Evolutionary conservation across 2,888 invertebrate species (phyloP).

Genomic region (Tinea trinotella): DNA sequence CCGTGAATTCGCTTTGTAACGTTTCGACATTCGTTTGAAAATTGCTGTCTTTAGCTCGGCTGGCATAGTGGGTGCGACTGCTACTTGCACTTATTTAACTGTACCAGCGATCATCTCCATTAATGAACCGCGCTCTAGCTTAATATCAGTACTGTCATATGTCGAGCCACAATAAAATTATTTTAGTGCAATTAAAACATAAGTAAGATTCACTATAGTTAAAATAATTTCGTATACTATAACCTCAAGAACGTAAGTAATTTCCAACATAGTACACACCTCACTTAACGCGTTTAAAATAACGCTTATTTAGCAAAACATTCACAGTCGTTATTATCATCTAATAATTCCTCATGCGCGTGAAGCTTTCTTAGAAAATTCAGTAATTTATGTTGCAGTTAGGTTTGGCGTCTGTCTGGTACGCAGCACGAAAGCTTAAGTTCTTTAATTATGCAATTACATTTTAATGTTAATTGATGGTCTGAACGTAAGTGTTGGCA

Average conservation of each 20-base stretch:
- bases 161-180: too few relatives aligned
- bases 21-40: too few relatives aligned
- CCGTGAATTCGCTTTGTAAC: too few relatives aligned
- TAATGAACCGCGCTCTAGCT: too few relatives aligned
- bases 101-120: too few relatives aligned
- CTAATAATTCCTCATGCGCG: background rate
- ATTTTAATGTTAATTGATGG: constrained; percentile 26
- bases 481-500: too few relatives aligned
- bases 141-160: too few relatives aligned
- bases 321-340: background rate
- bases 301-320: background rate
- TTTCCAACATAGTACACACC: background rate
- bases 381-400: constrained; percentile 13
- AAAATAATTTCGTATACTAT: background rate
- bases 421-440: constrained; percentile 27
- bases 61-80: too few relatives aligned
- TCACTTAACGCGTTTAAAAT: constrained; percentile 13
- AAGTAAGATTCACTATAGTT: background rate
- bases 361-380: constrained; percentile 15
- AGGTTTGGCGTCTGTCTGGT: constrained; percentile 13
- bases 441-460: constrained; percentile 34
- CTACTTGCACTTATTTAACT: too few relatives aligned
- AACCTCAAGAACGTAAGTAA: background rate
- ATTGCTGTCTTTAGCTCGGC: too few relatives aligned
- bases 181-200: too few relatives aligned